Evolutionary conservation across 2,888 invertebrate species (phyloP).

Genomic region (Anthophora plumipes): DNA sequence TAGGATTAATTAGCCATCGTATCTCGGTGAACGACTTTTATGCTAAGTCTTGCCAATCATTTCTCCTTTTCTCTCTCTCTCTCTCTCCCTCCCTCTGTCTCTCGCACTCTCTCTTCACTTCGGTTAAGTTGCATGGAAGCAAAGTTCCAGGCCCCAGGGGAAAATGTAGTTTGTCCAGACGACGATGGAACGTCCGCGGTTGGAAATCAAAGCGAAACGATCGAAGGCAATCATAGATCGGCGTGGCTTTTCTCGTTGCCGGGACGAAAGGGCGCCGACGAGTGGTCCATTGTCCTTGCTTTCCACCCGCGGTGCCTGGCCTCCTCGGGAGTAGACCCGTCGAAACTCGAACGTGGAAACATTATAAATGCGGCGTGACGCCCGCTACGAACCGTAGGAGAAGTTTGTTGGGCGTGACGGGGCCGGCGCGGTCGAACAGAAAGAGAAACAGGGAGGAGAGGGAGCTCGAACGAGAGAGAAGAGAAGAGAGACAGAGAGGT

Average conservation of each 20-base stretch:
- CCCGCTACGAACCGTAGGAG: conserved; percentile 72
- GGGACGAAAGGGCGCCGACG: conserved; percentile 66
- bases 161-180: conserved; percentile 13
- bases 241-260: conserved; percentile 45
- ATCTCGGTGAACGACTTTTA: conserved; percentile 6
- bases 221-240: conserved; percentile 63
- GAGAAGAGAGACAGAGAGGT: conserved; percentile 1
- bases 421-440: conserved; percentile 73
- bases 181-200: background rate
- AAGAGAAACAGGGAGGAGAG: conserved; percentile 48
- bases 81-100: too few species aligned
- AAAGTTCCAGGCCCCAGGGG: background rate
- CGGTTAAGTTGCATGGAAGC: background rate
- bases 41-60: too few species aligned
- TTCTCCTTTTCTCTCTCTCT: too few species aligned
- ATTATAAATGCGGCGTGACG: conserved; percentile 84
- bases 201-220: conserved; percentile 47
- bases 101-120: background rate
- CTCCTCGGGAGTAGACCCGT: conserved; percentile 71
- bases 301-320: conserved; percentile 64
- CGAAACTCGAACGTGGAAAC: conserved; percentile 83
- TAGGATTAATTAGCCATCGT: conserved; percentile 21
- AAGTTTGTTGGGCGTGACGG: conserved; percentile 83
- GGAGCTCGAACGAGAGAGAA: conserved; percentile 6
- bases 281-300: conserved; percentile 66